A percentile compares a stretch with the other conserved stretches of the same genome.
Evolutionary conservation across 2,888 invertebrate genomes (phyloP).

Genomic region (Nysson spinosus): DNA sequence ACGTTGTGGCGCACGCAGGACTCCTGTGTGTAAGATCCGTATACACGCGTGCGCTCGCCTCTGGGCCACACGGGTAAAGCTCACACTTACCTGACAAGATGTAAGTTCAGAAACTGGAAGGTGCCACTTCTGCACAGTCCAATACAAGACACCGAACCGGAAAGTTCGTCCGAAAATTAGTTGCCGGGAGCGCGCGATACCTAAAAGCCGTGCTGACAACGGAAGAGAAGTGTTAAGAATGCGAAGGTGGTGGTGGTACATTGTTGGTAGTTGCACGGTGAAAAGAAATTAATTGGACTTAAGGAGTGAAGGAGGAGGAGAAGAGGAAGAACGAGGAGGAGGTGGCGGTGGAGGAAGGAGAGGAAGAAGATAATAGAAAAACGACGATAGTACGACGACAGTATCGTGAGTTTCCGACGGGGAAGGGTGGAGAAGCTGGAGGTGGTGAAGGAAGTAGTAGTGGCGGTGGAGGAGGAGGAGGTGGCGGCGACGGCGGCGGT

Average conservation of each 20-base stretch:
- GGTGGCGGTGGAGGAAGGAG: constrained; percentile 18
- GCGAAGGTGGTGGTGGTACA: constrained; percentile 12
- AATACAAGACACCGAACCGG: constrained; percentile 77
- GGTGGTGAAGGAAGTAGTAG: constrained; percentile 46
- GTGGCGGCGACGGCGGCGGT: constrained; percentile 17
- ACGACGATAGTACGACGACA: constrained; percentile 24
- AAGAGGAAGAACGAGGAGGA: constrained; percentile 10
- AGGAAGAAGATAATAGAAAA: constrained; percentile 7
- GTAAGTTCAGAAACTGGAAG: constrained; percentile 77
- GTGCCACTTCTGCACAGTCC: constrained; percentile 76
- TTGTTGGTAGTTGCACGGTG: constrained; percentile 13
- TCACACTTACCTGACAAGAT: constrained; percentile 77
- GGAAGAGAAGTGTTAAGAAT: neutral
- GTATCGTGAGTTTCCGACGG: constrained; percentile 29
- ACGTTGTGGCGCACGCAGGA: constrained; percentile 45
- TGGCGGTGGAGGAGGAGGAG: constrained; percentile 36
- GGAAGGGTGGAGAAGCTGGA: constrained; percentile 51
- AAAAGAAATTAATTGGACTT: neutral
- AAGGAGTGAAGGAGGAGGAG: constrained; percentile 9
- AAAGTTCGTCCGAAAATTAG: constrained; percentile 70
- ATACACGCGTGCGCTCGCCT: constrained; percentile 28
- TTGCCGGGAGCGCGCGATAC: constrained; percentile 24
- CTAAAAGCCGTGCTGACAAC: neutral
- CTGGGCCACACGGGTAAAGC: constrained; percentile 69
- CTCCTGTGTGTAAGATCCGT: neutral